Percentiles rank a stretch among this genome's conserved stretches.
Conservation (phyloP, 2,113 vertebrate genomes). For the Labeo catla region DNA sequence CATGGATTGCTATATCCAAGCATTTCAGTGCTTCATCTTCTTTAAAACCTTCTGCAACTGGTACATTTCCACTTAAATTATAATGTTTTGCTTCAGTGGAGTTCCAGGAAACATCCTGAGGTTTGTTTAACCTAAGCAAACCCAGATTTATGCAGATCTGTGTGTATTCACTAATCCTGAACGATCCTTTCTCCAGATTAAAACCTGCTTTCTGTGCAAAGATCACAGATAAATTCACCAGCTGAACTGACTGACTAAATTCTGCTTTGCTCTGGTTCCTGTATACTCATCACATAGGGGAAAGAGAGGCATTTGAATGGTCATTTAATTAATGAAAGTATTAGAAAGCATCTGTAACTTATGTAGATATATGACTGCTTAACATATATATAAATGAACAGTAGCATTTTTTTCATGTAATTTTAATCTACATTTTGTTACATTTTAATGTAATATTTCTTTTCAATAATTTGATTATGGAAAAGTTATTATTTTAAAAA, state of each 20-base stretch:
- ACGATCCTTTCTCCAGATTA: slow-evolving; percentile 13
- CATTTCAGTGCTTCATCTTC: not conserved
- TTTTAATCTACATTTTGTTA: too few species aligned
- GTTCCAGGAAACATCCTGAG: not conserved
- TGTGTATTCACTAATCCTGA: not conserved
- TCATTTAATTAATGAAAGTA: not conserved
- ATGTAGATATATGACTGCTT: not conserved
- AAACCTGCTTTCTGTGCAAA: slow-evolving; percentile 14
- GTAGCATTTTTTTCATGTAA: not conserved
- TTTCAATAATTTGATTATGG: too few species aligned
- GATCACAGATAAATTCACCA: not conserved
- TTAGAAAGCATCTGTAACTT: not conserved
- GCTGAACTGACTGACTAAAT: not conserved
- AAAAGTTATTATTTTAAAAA: too few species aligned
- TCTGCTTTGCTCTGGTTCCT: not conserved
- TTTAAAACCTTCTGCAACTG: not conserved
- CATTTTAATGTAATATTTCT: too few species aligned
- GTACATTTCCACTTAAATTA: not conserved
- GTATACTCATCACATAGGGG: not conserved
- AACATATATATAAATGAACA: not conserved
- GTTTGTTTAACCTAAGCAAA: slow-evolving; percentile 27
- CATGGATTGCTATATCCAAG: not conserved
- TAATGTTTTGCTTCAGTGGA: not conserved
- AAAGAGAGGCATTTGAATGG: not conserved
- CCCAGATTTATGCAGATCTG: slow-evolving; percentile 10